Evolutionary conservation across 2,888 invertebrate genomes (phyloP), one percentile per base, ranked within the genome.

Genomic region (Drosophila engyochracea): DNA sequence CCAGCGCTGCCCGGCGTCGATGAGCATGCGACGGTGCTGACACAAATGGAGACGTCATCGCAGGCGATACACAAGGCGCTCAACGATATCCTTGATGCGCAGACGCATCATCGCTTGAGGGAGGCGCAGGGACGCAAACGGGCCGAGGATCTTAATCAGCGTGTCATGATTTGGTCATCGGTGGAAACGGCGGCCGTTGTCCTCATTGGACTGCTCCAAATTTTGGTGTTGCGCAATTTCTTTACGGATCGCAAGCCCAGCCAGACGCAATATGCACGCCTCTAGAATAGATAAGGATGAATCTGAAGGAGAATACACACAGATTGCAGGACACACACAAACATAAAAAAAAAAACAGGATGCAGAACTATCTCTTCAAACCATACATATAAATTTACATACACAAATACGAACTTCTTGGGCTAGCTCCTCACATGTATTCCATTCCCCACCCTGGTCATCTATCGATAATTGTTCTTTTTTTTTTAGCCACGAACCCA

Each of bases 61-160:
- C 96, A 97, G 92, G 96, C 96, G 92, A 96, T 99, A 78, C 99
- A 99, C 93, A 97, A 97, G 92, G 96, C 97, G 74, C 94, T 99
- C 58, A 97, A 97, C 89, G 96, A 95, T 78, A 97, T 99, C 65
- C 95, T 98, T 77, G 99, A 99, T 93, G 97, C 97, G 91, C 99
- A 99, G 94, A 99, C 99, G 7, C 99, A 99, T 94, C 99, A 99
- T 94, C 95, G 99, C 70, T 94, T 99, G 74, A 95, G 98, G 62
- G 99, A 99, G 94, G 96, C 99, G 3, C 98, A 99, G 93, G 97
- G 93, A 66, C 96, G 99, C 62, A 98, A 98, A 91, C 95, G 99
- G 70, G 99, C 99, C 0, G 99, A 99, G 94, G 98, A 99, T 92
- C 94, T 99, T 64, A 99, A 99, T 90, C 98, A 98, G 92, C 95